Evolutionary conservation across 2,113 vertebrate genomes (phyloP).

Genomic region (Sminthopsis crassicaudata): DNA sequence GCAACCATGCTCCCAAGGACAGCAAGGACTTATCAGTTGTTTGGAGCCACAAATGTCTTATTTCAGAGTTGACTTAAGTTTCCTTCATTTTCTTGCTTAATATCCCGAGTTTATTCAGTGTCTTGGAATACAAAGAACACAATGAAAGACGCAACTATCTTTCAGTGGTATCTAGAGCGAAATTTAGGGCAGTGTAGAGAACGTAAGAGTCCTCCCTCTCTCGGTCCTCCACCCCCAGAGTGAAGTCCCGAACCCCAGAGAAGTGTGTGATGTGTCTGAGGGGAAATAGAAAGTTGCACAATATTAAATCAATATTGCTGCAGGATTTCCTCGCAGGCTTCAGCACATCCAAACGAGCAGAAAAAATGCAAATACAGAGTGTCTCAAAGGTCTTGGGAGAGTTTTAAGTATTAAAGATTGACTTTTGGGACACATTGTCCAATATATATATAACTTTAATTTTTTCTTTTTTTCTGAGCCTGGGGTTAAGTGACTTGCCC

Average conservation of each 20-base stretch:
- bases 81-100: background rate
- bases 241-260: background rate
- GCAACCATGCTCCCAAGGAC: fast-evolving
- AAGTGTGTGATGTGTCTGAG: background rate
- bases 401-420: background rate
- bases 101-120: background rate
- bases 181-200: background rate
- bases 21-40: background rate
- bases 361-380: background rate
- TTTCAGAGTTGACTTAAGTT: no score
- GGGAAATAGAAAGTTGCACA: background rate
- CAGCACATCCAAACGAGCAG: background rate
- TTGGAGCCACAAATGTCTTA: background rate
- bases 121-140: background rate
- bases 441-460: background rate
- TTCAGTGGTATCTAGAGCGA: background rate
- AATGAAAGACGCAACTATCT: background rate
- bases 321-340: background rate
- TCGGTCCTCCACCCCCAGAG: background rate
- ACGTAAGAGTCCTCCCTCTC: background rate
- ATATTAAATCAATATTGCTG: background rate
- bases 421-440: background rate
- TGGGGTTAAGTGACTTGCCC: no score
- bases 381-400: background rate
- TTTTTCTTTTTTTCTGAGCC: no score